A percentile compares a stretch with the other conserved stretches of the same genome.
Evolutionary conservation across 2,797 vertebrate species (phyloP).

Genomic region (Oreochromis mossambicus): DNA sequence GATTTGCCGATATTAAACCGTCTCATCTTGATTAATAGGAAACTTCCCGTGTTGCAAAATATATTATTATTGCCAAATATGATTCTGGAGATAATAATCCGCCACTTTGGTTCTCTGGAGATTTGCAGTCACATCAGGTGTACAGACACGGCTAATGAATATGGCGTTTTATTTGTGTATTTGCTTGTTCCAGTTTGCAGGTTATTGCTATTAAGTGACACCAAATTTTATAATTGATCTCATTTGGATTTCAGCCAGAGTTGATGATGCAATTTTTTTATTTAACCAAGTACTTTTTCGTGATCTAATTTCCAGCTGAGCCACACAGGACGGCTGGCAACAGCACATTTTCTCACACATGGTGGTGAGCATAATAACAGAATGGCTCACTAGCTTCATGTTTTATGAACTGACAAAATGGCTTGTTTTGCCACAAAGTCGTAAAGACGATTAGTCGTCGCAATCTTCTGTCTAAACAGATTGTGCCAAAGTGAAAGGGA

Average conservation of each 20-base stretch:
- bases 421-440: constrained; percentile 30
- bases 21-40: not conserved
- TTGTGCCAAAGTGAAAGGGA: not conserved
- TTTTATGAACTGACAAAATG: constrained; percentile 46
- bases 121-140: not conserved
- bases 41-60: not conserved
- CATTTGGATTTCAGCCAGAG: constrained; percentile 27
- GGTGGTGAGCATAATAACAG: constrained; percentile 38
- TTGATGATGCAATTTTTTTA: constrained; percentile 7
- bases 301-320: constrained; percentile 53
- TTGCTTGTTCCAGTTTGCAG: constrained; percentile 5
- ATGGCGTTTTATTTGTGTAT: not conserved
- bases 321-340: constrained; percentile 7
- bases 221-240: constrained; percentile 22
- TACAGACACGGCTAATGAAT: not conserved
- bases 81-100: not conserved
- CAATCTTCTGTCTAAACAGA: not conserved
- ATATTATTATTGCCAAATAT: not conserved
- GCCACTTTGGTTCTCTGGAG: not conserved
- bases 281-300: constrained; percentile 26
- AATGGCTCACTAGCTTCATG: constrained; percentile 41
- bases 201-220: constrained; percentile 1
- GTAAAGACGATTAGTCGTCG: constrained; percentile 29
- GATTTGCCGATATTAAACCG: not conserved
- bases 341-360: constrained; percentile 46